phyloP scores from a whole-genome alignment of 2,888 invertebrate species.

The Pandemis heparana region DNA sequence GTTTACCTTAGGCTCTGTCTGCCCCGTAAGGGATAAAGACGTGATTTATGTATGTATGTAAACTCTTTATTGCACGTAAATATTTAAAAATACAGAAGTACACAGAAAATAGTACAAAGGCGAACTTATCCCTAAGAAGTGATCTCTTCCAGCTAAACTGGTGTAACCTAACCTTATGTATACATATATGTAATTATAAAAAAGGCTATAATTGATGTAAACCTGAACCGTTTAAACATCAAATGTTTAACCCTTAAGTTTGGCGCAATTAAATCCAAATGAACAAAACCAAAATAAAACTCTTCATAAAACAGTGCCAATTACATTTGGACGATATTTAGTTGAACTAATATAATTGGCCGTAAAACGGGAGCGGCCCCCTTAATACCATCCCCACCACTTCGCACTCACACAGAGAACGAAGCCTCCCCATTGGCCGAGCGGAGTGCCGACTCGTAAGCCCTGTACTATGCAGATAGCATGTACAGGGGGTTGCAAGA shows the following conservation, averaged over 20 bases:
- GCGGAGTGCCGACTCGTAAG: slow-evolving; percentile 12
- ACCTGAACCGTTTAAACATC: slow-evolving; percentile 17
- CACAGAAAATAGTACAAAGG: too few species aligned
- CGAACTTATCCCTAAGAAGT: too few species aligned
- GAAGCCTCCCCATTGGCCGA: slow-evolving; percentile 55
- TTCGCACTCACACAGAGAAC: slow-evolving; percentile 56
- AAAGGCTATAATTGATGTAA: not conserved
- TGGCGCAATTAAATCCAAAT: slow-evolving; percentile 23
- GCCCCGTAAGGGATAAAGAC: too few species aligned
- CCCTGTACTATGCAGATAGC: slow-evolving; percentile 23
- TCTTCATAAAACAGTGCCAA: slow-evolving; percentile 46
- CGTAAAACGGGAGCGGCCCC: slow-evolving; percentile 50
- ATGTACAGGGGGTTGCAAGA: slow-evolving; percentile 28
- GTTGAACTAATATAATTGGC: slow-evolving; percentile 56
- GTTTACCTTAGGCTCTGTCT: too few species aligned
- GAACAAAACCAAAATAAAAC: slow-evolving; percentile 20
- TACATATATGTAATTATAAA: too few species aligned
- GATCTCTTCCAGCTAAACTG: too few species aligned
- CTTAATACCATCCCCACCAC: slow-evolving; percentile 52
- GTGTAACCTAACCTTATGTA: too few species aligned
- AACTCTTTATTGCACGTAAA: too few species aligned
- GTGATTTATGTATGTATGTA: too few species aligned
- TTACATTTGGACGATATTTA: slow-evolving; percentile 60
- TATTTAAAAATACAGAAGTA: too few species aligned
- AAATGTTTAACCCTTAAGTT: slow-evolving; percentile 19